Conservation (phyloP, 2,888 invertebrate genomes). For the Dorcus hopei region DNA sequence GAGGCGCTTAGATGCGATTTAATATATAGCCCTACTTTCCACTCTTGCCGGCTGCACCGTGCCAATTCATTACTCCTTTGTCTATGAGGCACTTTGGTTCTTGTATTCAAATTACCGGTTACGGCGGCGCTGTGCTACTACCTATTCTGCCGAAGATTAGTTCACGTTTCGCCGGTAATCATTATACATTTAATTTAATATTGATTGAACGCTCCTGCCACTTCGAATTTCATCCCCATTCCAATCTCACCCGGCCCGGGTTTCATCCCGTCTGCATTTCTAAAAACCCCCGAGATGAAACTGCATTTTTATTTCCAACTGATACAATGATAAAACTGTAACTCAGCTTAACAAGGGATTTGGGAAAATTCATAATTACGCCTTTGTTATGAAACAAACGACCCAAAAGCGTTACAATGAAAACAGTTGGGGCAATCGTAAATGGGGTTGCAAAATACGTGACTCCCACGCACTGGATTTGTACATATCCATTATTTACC, state of each 20-base stretch:
- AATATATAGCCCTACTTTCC: constrained; percentile 35
- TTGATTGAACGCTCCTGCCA: constrained; percentile 8
- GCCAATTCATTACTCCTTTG: constrained; percentile 29
- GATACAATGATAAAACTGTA: too few relatives aligned
- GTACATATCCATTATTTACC: too few relatives aligned
- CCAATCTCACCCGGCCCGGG: neutral
- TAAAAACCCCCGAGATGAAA: too few relatives aligned
- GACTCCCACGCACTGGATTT: too few relatives aligned
- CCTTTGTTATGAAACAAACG: too few relatives aligned
- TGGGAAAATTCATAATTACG: too few relatives aligned
- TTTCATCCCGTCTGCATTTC: neutral
- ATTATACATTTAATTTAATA: constrained; percentile 18
- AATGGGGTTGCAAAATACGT: too few relatives aligned
- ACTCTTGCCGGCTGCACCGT: constrained; percentile 30
- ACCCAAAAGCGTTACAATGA: too few relatives aligned
- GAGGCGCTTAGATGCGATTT: constrained; percentile 42
- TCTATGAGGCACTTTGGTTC: constrained; percentile 16
- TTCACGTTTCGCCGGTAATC: constrained; percentile 12
- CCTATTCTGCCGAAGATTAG: constrained; percentile 11
- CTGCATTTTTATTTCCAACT: too few relatives aligned
- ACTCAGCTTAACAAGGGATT: too few relatives aligned
- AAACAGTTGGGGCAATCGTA: too few relatives aligned
- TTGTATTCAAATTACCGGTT: constrained; percentile 17
- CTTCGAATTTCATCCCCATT: neutral
- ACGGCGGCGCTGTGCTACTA: neutral